Conservation (phyloP, 2,113 vertebrate species). For the Lipophrys pholis region DNA sequence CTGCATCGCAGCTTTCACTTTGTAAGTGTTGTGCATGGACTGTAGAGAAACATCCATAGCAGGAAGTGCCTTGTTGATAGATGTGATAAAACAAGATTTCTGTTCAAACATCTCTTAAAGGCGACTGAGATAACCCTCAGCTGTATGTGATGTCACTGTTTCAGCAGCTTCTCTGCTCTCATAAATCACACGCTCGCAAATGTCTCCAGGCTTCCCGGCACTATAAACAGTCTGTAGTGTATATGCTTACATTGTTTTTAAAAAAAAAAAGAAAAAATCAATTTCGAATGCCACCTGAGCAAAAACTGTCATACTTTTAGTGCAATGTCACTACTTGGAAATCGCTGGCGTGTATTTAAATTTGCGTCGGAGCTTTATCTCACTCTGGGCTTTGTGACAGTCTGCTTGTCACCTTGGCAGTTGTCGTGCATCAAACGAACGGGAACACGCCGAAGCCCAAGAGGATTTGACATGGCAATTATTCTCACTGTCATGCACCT, state of each 20-base stretch:
- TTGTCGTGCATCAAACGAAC: conserved; percentile 64
- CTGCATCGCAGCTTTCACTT: neutral
- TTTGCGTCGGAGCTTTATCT: conserved; percentile 38
- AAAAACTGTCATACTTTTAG: conserved; percentile 7
- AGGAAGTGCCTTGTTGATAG: conserved; percentile 38
- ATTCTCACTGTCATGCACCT: conserved; percentile 62
- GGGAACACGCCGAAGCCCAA: conserved; percentile 49
- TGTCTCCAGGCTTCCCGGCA: conserved; percentile 1
- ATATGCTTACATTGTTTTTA: conserved; percentile 4
- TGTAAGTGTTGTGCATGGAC: conserved; percentile 24
- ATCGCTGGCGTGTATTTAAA: conserved; percentile 41
- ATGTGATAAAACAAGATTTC: conserved; percentile 39
- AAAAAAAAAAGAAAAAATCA: conserved; percentile 3
- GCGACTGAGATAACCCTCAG: conserved; percentile 19
- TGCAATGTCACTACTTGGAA: conserved; percentile 30
- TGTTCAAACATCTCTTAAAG: conserved; percentile 2
- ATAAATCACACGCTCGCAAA: conserved; percentile 10
- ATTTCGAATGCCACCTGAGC: conserved; percentile 11
- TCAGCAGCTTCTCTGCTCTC: neutral
- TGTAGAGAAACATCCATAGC: conserved; percentile 41
- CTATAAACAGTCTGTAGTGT: neutral
- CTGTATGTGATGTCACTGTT: conserved; percentile 11
- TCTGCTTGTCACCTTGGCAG: conserved; percentile 59
- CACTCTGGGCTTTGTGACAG: conserved; percentile 41
- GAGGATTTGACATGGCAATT: conserved; percentile 71